These are phyloP conservation scores for Neotoma lepida DNA, from an alignment of 2,113 vertebrate genomes.

Conservation along the genomic window DNA sequence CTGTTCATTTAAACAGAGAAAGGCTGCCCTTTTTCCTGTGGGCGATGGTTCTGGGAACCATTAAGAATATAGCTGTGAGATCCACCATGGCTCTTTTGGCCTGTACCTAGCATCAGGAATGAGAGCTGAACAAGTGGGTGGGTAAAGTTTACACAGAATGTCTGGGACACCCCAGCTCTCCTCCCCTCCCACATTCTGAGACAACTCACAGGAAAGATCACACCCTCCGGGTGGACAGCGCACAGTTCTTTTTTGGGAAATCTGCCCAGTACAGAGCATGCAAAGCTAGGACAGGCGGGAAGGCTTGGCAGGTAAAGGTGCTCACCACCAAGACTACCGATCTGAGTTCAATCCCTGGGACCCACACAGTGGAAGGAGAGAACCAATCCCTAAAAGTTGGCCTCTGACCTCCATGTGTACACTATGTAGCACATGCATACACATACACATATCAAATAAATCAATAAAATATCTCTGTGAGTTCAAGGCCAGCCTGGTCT, in stretches of 20 bases:
- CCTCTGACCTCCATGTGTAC: not conserved
- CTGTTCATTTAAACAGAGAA: not conserved
- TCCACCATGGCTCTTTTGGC: not conserved
- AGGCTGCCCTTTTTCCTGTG: not conserved
- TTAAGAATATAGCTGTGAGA: not conserved
- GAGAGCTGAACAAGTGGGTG: not conserved
- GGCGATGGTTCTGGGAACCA: not conserved
- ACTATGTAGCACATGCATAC: not conserved
- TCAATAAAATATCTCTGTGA: not conserved
- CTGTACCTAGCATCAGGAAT: too few relatives aligned
- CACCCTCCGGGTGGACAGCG: not conserved
- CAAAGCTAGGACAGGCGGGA: not conserved
- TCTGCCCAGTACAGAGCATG: not conserved
- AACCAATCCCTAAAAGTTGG: not conserved
- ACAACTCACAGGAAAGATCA: not conserved
- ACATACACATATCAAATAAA: not conserved
- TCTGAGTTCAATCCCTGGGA: not conserved
- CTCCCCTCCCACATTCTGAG: not conserved
- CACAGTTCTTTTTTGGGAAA: not conserved
- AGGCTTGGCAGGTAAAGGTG: not conserved
- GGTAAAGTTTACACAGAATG: not conserved
- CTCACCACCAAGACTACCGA: not conserved
- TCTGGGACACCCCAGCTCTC: not conserved
- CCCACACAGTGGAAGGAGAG: too few relatives aligned
- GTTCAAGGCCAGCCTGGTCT: not conserved